These are phyloP conservation scores for Aldabrachelys gigantea DNA, from an alignment of 2,113 vertebrate genomes.

Conservation along the genomic window DNA sequence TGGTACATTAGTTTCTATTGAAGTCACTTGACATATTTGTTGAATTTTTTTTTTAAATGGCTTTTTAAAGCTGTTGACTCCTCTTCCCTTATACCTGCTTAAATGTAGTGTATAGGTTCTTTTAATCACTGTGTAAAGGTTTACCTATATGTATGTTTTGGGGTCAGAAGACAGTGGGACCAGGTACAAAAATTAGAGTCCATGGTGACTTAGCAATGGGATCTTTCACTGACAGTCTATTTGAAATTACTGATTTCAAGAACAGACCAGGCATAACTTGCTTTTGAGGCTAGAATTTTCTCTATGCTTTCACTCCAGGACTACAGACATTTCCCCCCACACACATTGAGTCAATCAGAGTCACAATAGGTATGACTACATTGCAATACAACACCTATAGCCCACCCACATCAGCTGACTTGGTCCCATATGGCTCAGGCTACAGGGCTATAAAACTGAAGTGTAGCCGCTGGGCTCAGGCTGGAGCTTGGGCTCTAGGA, in stretches of 20 bases:
- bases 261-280: not conserved
- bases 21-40: not conserved
- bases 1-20: constrained; percentile 1
- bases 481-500: not conserved
- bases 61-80: not conserved
- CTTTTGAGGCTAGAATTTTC: not conserved
- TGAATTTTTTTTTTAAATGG: not conserved
- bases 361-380: not conserved
- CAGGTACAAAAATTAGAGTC: not conserved
- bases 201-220: not conserved
- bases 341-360: not conserved
- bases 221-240: not conserved
- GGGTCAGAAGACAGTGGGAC: not conserved
- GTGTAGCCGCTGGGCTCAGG: not conserved
- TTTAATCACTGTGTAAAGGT: not conserved
- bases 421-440: not conserved
- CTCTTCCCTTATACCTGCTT: not conserved
- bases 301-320: not conserved
- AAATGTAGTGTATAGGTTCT: not conserved
- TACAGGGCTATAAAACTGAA: not conserved
- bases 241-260: not conserved
- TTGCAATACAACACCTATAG: not conserved
- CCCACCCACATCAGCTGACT: not conserved
- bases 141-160: not conserved
- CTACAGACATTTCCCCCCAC: not conserved